These are phyloP conservation scores for Melanerpes aurifrons DNA, from an alignment of 2,113 vertebrate genomes.

Conservation along the genomic window DNA sequence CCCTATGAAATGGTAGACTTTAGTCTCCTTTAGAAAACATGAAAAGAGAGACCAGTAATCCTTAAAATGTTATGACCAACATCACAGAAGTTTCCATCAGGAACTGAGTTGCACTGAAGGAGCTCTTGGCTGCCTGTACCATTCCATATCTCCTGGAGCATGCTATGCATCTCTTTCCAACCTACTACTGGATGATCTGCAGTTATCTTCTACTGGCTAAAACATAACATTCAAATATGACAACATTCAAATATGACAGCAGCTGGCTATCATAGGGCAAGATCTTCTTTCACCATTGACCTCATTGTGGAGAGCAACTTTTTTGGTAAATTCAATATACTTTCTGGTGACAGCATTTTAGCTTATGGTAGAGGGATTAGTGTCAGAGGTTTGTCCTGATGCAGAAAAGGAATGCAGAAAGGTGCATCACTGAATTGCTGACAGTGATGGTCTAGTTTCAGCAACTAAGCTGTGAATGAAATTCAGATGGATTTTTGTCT, in stretches of 20 bases:
- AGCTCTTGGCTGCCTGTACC: background rate
- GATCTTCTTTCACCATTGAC: background rate
- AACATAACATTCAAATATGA: background rate
- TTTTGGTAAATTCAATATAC: background rate
- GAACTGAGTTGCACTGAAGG: background rate
- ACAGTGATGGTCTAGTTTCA: background rate
- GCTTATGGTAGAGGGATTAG: background rate
- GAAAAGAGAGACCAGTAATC: background rate
- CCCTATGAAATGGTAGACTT: slow-evolving; percentile 9
- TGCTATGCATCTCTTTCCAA: background rate
- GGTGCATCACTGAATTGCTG: background rate
- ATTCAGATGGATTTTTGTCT: background rate
- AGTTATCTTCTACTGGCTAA: background rate
- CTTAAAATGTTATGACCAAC: background rate
- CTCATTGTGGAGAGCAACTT: background rate
- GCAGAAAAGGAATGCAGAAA: background rate
- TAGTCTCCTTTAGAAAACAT: slow-evolving; percentile 18
- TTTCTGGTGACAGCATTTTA: background rate
- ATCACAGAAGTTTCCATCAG: slow-evolving; percentile 14
- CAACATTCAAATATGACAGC: background rate
- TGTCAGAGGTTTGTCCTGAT: background rate
- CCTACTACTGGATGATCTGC: background rate
- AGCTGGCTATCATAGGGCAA: background rate
- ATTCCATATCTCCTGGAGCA: background rate
- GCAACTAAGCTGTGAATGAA: background rate